Base-by-base conservation (phyloP, 1,140 invertebrate genomes). In the Nephotettix cincticeps region DNA sequence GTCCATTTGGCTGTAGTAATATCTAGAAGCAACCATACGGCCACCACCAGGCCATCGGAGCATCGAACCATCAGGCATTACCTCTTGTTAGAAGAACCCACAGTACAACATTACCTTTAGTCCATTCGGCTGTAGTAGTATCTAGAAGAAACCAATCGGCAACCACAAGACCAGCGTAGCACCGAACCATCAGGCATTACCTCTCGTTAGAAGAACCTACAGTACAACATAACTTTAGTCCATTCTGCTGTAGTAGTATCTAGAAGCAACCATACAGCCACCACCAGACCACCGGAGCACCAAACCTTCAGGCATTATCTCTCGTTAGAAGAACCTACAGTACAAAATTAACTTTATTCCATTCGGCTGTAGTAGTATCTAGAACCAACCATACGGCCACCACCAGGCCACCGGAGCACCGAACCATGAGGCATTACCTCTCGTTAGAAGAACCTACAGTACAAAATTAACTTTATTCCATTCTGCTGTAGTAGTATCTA, bases 1-100 rank as follows among this genome's bases (percentile, higher is more conserved):
- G 58, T 9, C 4, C 91, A 87, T 2, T 89, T 89, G 13, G 84
- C 87, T 43, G 70, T 51, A 3, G 73, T 6, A 1, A 36, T 21
- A 14, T 36, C 23, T 11, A 65, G n/a, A 3, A 58, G 17, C 25
- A 63, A 19, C 61, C 70, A 66, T 56, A 25, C 28, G 27, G 70
- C 63, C 61, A 43, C 30, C 29, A 65, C 61, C 2, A 71, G 70
- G 45, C 9, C 40, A 27, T 19, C 28, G 28, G 43, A 43, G 45
- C 71, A 61, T 23, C 47, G 30, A 69, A 67, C 63, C 72, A 69
- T 72, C 47, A 51, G 47, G 47, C 47, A 51, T 51, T 6, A 19
- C 47, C 21, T 23, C 47, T n/a, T 9, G 4, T 6, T 14, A 6
- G 14, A 4, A 6, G 14, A 6, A 4, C 14, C 32, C 32, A 36